Base-by-base conservation (phyloP, 2,113 vertebrate genomes). In the Ammospiza nelsoni region DNA sequence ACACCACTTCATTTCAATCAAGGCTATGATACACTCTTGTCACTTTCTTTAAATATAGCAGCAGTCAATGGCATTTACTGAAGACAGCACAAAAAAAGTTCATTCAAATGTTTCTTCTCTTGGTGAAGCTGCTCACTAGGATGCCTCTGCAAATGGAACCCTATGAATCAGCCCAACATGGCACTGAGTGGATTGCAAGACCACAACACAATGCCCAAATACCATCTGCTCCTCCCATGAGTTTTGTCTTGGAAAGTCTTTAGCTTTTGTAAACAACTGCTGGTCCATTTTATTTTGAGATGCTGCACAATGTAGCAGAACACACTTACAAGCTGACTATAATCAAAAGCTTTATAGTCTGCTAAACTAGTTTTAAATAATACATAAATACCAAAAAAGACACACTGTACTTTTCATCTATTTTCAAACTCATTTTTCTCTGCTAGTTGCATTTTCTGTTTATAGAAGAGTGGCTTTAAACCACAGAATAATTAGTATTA, bases 291-390 rank as follows among this genome's bases (percentile, higher is more conserved):
- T 75, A 84, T 86, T 96, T 81, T 73, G 83, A 95, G 80, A 69
- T 75, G 86, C 65, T 90, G 73, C 80, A 93, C 76, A 91, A 18
- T 19, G 61, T 61, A 82, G 85, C 79, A 86, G 77, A 96, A 81
- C 49, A 67, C 90, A 91, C 82, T 84, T 82, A 92, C 29, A 72
- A 87, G 80, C 80, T 84, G 83, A 87, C 79, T 76, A 52, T 82
- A 90, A 93, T 89, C 23, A 91, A 84, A 91, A 90, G 85, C 82
- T 94, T 88, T 84, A 90, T 35, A 93, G 61, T 52, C 83, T 93
- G 66, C 71, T 94, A 90, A 96, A 77, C 81, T 92, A 67, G 29
- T 84, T 93, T 94, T 92, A 96, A 96, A 87, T 91, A 92, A 92
- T 75, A 58, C 46, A 94, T 83, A 89, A 84, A 94, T 77, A 92